phyloP scores from a whole-genome alignment of 2,797 vertebrate genomes.

The Neosilurus hyrtlii region DNA sequence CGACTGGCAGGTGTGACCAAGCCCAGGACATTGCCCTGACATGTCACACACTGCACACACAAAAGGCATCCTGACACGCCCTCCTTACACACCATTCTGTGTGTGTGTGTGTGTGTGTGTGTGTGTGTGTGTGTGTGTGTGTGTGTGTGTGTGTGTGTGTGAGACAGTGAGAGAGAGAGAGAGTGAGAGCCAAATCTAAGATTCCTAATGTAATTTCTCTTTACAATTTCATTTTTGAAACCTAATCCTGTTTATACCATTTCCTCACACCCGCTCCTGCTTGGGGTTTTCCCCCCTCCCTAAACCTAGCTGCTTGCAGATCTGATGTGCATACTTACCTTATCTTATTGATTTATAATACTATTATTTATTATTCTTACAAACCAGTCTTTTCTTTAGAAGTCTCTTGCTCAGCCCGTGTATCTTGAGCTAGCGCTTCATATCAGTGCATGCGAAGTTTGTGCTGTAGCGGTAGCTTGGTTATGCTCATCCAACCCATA shows the following conservation, averaged over 20 bases:
- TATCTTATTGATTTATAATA: not conserved
- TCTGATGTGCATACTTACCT: not conserved
- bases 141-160: not conserved
- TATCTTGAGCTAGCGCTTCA: not conserved
- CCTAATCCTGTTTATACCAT: constrained; percentile 3
- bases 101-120: not conserved
- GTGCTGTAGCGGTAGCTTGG: constrained; percentile 3
- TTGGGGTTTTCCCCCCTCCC: not conserved
- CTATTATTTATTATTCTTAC: not conserved
- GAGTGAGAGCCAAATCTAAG: not conserved
- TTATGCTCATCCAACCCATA: constrained; percentile 1
- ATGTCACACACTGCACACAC: constrained; percentile 45
- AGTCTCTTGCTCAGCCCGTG: not conserved
- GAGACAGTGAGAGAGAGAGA: not conserved
- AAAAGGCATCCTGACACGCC: constrained; percentile 44
- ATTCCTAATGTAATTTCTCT: constrained; percentile 26
- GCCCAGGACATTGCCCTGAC: constrained; percentile 50
- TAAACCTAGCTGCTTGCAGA: not conserved
- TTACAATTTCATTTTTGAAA: constrained; percentile 29
- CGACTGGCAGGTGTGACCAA: constrained; percentile 53
- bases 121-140: constrained; percentile 16
- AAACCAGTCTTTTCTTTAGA: not conserved
- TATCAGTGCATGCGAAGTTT: not conserved
- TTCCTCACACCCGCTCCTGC: not conserved
- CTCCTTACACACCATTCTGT: not conserved